Evolutionary conservation across 2,113 vertebrate species (phyloP).

Genomic region (Sakesphorus luctuosus): DNA sequence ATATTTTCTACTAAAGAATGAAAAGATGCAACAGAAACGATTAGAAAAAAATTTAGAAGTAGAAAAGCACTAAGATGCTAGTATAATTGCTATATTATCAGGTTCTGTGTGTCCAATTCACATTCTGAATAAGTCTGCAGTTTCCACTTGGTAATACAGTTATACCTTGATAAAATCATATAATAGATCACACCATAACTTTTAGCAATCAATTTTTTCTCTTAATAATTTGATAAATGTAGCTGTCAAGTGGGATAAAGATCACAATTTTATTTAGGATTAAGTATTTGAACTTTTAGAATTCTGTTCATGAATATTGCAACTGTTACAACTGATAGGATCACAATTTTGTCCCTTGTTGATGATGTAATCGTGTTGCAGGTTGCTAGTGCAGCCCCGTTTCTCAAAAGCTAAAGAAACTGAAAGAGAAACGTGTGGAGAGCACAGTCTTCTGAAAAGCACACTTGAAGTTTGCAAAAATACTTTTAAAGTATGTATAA

Average conservation of each 20-base stretch:
- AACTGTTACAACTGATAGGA: conserved; percentile 54
- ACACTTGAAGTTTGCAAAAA: background rate
- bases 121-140: conserved; percentile 66
- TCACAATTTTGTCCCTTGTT: background rate
- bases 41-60: background rate
- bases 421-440: background rate
- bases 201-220: conserved; percentile 73
- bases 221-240: conserved; percentile 81
- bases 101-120: conserved; percentile 59
- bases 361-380: conserved; percentile 41
- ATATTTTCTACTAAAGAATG: background rate
- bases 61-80: background rate
- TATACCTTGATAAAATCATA: conserved; percentile 70
- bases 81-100: conserved; percentile 41
- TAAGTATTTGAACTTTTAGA: conserved; percentile 74
- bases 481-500: background rate
- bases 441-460: background rate
- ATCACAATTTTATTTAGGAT: conserved; percentile 74
- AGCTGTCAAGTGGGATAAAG: conserved; percentile 75
- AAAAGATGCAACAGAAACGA: background rate
- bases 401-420: background rate
- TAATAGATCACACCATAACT: conserved; percentile 71
- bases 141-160: conserved; percentile 66
- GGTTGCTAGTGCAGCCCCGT: background rate
- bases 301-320: conserved; percentile 69